Base-by-base conservation (phyloP, 2,888 invertebrate species). In the Druceiella hillmani region DNA sequence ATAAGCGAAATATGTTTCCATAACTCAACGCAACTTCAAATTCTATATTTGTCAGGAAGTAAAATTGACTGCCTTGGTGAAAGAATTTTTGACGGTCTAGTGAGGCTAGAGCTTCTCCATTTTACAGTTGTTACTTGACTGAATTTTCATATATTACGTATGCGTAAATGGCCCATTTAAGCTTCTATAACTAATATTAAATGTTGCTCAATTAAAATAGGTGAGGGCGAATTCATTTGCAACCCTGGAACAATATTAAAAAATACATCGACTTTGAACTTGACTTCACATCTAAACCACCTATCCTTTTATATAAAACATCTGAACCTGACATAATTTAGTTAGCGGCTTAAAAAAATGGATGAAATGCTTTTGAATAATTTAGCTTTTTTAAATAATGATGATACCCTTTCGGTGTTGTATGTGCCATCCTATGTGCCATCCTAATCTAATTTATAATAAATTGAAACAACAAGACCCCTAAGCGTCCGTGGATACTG, bases 341-440 rank as follows among this genome's bases (percentile, higher is more conserved):
- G 89, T 88, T 88, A 2, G 72, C 87, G 9, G 81, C 86, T 74
- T 29, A n/a, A n/a, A n/a, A n/a, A n/a, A n/a, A n/a, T n/a, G n/a
- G n/a, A n/a, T n/a, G n/a, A n/a, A n/a, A 75, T 75, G 9, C 74
- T 68, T 16, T 69, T 74, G 2, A 59, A 71, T 2, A 74, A 75
- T 2, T 71, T 74, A 41, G 71, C 75, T 5, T 66, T 81, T 0
- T 75, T 87, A 7, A 83, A 78, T 37, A 91, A 90, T 52, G 92
- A 93, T 52, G 92, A 92, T 51, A 91, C 90, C 3, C 69, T 93
- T n/a, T 93, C 41, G 90, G 90, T n/a, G 92, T 93, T 48, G 91
- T 92, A 0, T 91, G 91, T 1, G 91, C 92, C 2, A 91, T 92
- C 2, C 89, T 93, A 56, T 90, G 93, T 47, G 87, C 87, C 7